Evolutionary conservation across 2,113 vertebrate genomes (phyloP), one percentile per base, ranked within the genome.

Genomic region (Candoia aspera): DNA sequence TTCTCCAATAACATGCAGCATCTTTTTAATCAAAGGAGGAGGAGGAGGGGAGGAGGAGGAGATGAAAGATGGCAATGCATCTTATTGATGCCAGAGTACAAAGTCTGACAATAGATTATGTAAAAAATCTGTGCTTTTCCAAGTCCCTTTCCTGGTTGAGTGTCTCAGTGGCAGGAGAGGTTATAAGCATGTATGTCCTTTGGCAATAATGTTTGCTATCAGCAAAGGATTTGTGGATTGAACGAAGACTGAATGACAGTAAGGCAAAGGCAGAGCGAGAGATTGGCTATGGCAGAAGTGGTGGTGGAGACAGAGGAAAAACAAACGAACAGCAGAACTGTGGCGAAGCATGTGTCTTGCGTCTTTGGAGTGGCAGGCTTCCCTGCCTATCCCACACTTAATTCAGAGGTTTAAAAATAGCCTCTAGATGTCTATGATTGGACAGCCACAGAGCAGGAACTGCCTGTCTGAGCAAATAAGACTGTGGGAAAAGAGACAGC

Each of bases 401-500:
- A 19, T 29, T 29, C 24, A 37, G 8, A n/a, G 62, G 37, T 42
- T 46, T 58, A 79, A 58, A 58, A 58, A 15, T 42, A n/a, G 79
- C 68, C 86, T 60, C 54, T n/a, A 68, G 86, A 84, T n/a, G 26
- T 26, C 26, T 68, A 33, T 42, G 26, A 84, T 92, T 92, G 91
- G 91, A 59, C 21, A 59, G 68, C 4, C 21, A 2, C 54, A 79
- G 49, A 79, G 54, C 59, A 91, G 46, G 59, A 55, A 26, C 84
- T 24, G 85, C 86, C 26, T n/a, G 15, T 10, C 24, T 79, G 8
- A 59, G 86, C 54, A 87, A 59, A 73, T 46, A 46, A 53, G 91
- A 83, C 62, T 59, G 91, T 88, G 91, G 86, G 91, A 87, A 91
- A 88, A 88, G 53, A 46, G 54, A 37, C n/a, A 87, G 55, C 11